Evolutionary conservation across 2,113 vertebrate genomes (phyloP), one percentile per base, ranked within the genome.

Genomic region (Tetrax tetrax): DNA sequence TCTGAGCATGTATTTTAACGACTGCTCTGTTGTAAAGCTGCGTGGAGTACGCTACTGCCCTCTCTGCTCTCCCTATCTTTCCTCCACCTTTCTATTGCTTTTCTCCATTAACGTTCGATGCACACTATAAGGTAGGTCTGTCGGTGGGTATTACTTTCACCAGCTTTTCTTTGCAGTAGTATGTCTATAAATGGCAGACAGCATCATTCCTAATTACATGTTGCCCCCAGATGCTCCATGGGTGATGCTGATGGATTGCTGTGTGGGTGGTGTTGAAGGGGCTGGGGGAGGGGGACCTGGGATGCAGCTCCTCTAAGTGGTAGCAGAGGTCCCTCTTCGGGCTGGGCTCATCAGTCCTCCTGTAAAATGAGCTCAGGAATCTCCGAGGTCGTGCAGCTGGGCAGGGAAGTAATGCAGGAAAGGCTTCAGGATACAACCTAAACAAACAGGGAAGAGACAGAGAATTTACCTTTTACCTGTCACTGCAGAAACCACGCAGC

Each of bases 161-260:
- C 83, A 84, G 92, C 38, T 87, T 74, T 90, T 80, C 85, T 38
- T 89, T 90, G 79, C 47, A 81, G 57, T 45, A 75, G 72, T 64
- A 4, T 74, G 83, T 80, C 95, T 96, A 66, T 88, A 94, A 92
- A 89, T 45, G 93, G 92, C 95, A 96, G 93, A 50, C 71, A 83
- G 88, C 95, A 96, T 94, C 69, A 63, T 90, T 96, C 92, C 96
- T 93, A 93, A 92, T 96, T 89, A 85, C 95, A 96, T 29, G 77
- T 96, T 97, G 95, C 92, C 96, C 95, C 96, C 96, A 96, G 95
- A 96, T 97, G 95, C 95, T 93, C 53, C 48, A 33, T 59, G 94
- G 96, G 70, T 89, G 94, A 95, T 96, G 92, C 95, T 96, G 90
- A 94, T 89, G 96, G 92, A 95, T 96, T 93, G 90, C 95, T 89